Evolutionary conservation across 2,888 invertebrate species (phyloP), one percentile per base, ranked within the genome.

Genomic region (Mactromeris polynyma): DNA sequence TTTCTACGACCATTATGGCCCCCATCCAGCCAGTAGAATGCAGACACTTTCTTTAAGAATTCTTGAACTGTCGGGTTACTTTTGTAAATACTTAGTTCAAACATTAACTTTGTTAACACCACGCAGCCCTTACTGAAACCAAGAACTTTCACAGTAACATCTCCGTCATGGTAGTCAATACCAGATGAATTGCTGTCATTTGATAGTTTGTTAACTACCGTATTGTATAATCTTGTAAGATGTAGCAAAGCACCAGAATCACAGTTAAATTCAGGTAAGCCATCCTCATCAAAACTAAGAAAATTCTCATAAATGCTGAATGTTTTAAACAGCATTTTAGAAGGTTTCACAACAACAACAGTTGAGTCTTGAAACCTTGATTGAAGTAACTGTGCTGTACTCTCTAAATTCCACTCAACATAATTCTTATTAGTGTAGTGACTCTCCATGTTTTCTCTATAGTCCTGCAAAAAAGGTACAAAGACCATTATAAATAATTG

Each of bases 61-160:
- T 82, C 81, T 97, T 0, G 98, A 97, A 83, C 86, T 9, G 94
- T 92, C 21, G 85, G 85, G 31, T 92, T 86, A 33, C 89, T 73
- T 9, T 89, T 69, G 3, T 91, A 90, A n/a, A 80, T 58, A 31
- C 98, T 98, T 97, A 98, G 98, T 97, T 99, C 99, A 96, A 98
- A 98, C 83, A 99, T 97, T 93, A 99, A 97, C 97, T 99, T 99
- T 97, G 99, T 99, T 94, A 99, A 97, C 89, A 99, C 99, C 88
- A 98, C 98, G 97, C 98, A 98, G 88, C 99, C 99, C 97, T 99
- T 99, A 97, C 99, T 99, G 97, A 99, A 99, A 2, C 98, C 99
- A 89, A 98, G 97, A 92, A 98, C 80, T 54, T 69, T 79, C 11
- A 83, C 31, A 2, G 58, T 38, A 11, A 81, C 81, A 51, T 81